Percentiles rank a stretch among this genome's conserved stretches.
These are phyloP conservation scores for Lasioglossum calceatum DNA, from an alignment of 2,888 invertebrate genomes.

Conservation along the genomic window DNA sequence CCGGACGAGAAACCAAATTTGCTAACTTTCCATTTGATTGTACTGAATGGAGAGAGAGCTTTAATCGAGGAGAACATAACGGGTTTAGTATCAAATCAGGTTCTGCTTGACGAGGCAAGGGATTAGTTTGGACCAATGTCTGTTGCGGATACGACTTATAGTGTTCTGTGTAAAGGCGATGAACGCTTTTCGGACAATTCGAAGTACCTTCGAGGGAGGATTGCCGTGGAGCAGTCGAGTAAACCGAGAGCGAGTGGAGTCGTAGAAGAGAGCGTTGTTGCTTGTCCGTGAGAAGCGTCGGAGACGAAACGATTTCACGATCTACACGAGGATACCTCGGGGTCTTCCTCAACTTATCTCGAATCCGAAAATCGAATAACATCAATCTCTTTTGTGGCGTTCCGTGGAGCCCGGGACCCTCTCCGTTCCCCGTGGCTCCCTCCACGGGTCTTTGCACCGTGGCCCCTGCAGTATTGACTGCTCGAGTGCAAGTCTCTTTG, in stretches of 20 bases:
- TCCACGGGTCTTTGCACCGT: conserved; percentile 31
- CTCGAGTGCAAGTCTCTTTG: conserved; percentile 74
- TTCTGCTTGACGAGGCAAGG: not conserved
- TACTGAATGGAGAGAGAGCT: not conserved
- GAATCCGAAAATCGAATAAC: conserved; percentile 76
- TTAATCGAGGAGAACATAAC: not conserved
- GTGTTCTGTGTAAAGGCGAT: not conserved
- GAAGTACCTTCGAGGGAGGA: not conserved
- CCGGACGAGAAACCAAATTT: not conserved
- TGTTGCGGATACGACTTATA: not conserved
- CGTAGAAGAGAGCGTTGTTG: conserved; percentile 1
- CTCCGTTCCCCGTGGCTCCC: conserved; percentile 33
- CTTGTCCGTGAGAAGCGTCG: conserved; percentile 27
- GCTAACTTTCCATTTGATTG: not conserved
- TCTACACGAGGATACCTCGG: conserved; percentile 49
- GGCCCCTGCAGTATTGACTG: conserved; percentile 66
- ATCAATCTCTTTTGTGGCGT: conserved; percentile 73
- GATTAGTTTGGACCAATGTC: not conserved
- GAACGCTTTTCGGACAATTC: not conserved
- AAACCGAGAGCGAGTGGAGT: not conserved
- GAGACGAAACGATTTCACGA: conserved; percentile 61
- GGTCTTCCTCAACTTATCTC: conserved; percentile 64
- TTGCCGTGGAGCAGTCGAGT: not conserved
- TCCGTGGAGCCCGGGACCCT: conserved; percentile 55
- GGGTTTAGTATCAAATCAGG: not conserved